Percentiles rank a stretch among this genome's conserved stretches.
These are phyloP conservation scores for Oligia strigilis DNA, from an alignment of 2,888 invertebrate species.

Conservation along the genomic window DNA sequence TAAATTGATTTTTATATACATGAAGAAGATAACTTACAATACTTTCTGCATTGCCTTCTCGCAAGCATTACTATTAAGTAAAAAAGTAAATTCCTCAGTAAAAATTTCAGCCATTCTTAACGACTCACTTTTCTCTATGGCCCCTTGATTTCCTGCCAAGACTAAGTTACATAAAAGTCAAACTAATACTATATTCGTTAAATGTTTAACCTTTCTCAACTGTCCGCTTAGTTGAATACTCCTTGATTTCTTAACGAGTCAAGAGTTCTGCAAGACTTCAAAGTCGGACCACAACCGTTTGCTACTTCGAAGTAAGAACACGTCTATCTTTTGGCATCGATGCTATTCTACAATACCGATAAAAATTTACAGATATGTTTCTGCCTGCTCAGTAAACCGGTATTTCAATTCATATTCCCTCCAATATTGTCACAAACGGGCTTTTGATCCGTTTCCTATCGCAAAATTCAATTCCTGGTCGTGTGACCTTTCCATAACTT, in stretches of 20 bases:
- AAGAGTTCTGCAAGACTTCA: slow-evolving; percentile 14
- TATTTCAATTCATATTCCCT: slow-evolving; percentile 44
- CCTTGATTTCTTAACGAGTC: slow-evolving; percentile 36
- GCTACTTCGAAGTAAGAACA: slow-evolving; percentile 44
- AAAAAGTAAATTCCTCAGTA: too few relatives aligned
- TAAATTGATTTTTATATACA: too few relatives aligned
- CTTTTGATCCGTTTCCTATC: slow-evolving; percentile 45
- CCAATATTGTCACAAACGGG: slow-evolving; percentile 45
- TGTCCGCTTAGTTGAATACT: slow-evolving; percentile 10
- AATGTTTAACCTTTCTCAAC: neutral
- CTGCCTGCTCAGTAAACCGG: slow-evolving; percentile 33
- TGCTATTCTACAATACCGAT: slow-evolving; percentile 30
- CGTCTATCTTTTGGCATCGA: slow-evolving; percentile 50
- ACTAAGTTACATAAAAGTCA: neutral
- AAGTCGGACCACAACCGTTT: neutral
- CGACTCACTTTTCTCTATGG: neutral
- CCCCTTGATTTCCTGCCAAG: neutral
- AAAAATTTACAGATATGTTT: slow-evolving; percentile 39
- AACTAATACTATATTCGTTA: slow-evolving; percentile 1
- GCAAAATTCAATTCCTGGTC: slow-evolving; percentile 51
- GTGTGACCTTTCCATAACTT: slow-evolving; percentile 55
- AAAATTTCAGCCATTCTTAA: neutral
- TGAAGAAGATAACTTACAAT: neutral
- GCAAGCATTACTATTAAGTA: neutral
- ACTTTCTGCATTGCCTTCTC: neutral